Evolutionary conservation across 1,140 invertebrate genomes (phyloP).

Genomic region (Zophobas morio): DNA sequence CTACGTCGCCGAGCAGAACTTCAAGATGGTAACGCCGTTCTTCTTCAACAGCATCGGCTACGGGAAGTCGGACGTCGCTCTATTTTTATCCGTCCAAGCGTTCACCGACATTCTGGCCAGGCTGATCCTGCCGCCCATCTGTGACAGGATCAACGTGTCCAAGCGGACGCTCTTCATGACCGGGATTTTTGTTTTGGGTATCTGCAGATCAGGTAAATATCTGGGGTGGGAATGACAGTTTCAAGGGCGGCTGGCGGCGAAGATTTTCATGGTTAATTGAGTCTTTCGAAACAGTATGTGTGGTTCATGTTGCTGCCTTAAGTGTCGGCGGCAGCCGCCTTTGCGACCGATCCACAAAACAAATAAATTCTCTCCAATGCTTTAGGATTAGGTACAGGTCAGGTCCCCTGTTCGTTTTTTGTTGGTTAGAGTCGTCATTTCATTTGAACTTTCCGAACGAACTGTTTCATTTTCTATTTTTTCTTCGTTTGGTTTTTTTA

Average conservation of each 20-base stretch:
- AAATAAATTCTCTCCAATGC: slow-evolving; percentile 9
- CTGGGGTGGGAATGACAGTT: background rate
- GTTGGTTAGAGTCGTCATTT: background rate
- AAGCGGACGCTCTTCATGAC: slow-evolving; percentile 80
- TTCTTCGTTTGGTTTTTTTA: background rate
- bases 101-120: slow-evolving; percentile 81
- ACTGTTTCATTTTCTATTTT: background rate
- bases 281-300: no score
- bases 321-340: background rate
- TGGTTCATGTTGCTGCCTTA: no score
- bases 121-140: slow-evolving; percentile 79
- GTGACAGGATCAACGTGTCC: slow-evolving; percentile 75
- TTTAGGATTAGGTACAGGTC: slow-evolving; percentile 36
- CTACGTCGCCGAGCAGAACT: slow-evolving; percentile 82
- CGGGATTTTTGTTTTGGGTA: slow-evolving; percentile 77
- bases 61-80: slow-evolving; percentile 76
- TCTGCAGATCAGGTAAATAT: slow-evolving; percentile 79
- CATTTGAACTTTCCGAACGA: slow-evolving; percentile 13
- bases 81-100: slow-evolving; percentile 80
- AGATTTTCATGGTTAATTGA: no score
- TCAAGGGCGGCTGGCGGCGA: background rate
- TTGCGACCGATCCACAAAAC: slow-evolving; percentile 8
- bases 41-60: slow-evolving; percentile 79
- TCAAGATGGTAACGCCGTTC: slow-evolving; percentile 83
- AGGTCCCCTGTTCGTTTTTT: slow-evolving; percentile 17